Evolutionary conservation across 2,113 vertebrate genomes (phyloP).

Genomic region (Syrmaticus mikado): DNA sequence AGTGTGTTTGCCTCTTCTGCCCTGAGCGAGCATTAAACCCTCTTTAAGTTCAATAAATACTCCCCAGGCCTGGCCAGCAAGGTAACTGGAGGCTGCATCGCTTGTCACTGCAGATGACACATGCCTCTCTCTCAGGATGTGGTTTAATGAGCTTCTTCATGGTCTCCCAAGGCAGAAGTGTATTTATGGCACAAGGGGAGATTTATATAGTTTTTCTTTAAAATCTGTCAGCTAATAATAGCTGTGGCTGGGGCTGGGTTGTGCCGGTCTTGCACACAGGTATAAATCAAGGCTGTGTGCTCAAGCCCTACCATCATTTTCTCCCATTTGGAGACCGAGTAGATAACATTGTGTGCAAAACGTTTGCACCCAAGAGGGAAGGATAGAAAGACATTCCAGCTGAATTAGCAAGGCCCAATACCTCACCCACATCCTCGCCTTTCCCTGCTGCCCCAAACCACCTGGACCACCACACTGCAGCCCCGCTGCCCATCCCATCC

Average conservation of each 20-base stretch:
- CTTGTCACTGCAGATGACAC: constrained; percentile 77
- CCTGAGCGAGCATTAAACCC: not conserved
- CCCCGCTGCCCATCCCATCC: not conserved
- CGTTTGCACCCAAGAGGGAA: not conserved
- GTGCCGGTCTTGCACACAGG: constrained; percentile 59
- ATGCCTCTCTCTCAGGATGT: constrained; percentile 80
- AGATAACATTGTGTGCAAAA: not conserved
- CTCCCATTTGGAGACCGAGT: not conserved
- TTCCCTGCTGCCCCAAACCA: not conserved
- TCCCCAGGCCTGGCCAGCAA: constrained; percentile 25
- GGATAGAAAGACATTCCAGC: not conserved
- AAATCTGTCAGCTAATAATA: constrained; percentile 81
- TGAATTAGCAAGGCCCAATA: accelerated
- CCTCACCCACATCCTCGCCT: accelerated
- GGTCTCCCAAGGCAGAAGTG: constrained; percentile 76
- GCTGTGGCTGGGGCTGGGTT: constrained; percentile 56
- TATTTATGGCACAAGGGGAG: constrained; percentile 80
- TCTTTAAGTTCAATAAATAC: not conserved
- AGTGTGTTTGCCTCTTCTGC: not conserved
- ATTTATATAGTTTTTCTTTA: constrained; percentile 80
- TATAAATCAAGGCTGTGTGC: constrained; percentile 70
- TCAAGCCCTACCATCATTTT: constrained; percentile 39
- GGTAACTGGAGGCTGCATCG: constrained; percentile 75
- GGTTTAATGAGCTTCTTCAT: constrained; percentile 79
- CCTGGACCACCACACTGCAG: not conserved